Base-by-base conservation (phyloP, 2,113 vertebrate genomes). In the Amazona vittata region DNA sequence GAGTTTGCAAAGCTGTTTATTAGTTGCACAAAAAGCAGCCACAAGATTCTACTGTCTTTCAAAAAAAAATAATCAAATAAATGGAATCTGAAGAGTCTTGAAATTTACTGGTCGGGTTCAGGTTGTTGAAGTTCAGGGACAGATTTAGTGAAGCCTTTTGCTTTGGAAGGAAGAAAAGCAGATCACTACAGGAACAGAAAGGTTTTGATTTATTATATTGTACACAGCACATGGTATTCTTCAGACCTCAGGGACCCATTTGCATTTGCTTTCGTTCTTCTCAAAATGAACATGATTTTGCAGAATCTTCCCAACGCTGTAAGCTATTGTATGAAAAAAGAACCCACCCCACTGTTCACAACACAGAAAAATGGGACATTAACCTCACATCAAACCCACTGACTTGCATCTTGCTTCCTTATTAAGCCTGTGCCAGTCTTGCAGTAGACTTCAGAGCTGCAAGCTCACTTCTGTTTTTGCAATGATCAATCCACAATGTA, bases 371-470 rank as follows among this genome's bases (percentile, higher is more conserved):
- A 91, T 43, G 41, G 92, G 86, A 94, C 92, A 50, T 94, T 93
- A 96, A 96, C 91, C 91, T 94, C 81, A 85, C n/a, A 87, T 92
- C 93, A 95, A 96, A 94, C 89, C 74, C 81, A 53, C 17, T 95
- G 81, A 80, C 65, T 92, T 79, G 47, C 20, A 77, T 87, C 74
- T 82, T 92, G 63, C 49, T 96, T 93, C 83, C 83, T 89, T 67
- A 82, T 94, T 94, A 91, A 63, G 81, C 35, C 65, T 73, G 69
- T 73, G 46, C 81, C 57, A 57, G 31, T 92, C 96, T 73, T 73
- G 62, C 86, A 62, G 44, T 15, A 62, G 69, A 90, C 79, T 89
- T 93, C 86, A 91, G 92, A 85, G 81, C 62, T 93, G 57, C 28
- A 87, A 92, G 44, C 37, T 89, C 62, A 31, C 41, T 89, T 82